Evolutionary conservation across 2,888 invertebrate genomes (phyloP).

Genomic region (Eugnorisma glareosa): DNA sequence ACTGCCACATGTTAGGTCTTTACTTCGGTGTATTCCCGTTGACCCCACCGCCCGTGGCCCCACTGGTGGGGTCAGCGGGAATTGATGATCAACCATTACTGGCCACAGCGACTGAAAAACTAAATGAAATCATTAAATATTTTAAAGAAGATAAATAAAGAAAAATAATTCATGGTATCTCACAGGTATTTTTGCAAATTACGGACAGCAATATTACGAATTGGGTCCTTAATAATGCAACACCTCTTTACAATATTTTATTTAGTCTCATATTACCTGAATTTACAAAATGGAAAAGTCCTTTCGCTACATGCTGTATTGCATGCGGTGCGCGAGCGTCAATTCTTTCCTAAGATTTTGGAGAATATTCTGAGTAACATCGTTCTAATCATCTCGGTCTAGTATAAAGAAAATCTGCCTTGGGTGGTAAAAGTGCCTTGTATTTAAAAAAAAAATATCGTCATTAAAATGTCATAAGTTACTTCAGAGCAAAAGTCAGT

Average conservation of each 20-base stretch:
- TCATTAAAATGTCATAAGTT: background rate
- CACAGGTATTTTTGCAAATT: background rate
- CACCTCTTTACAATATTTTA: background rate
- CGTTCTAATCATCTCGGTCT: background rate
- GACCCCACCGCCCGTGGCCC: no score
- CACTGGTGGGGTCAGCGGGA: no score
- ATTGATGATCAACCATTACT: background rate
- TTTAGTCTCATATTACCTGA: background rate
- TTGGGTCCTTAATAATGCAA: conserved; percentile 1
- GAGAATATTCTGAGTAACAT: background rate
- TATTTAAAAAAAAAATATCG: background rate
- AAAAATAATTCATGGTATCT: background rate
- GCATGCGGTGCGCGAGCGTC: no score
- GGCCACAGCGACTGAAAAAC: background rate
- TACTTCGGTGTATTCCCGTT: no score
- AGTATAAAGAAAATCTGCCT: background rate
- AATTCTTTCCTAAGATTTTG: no score
- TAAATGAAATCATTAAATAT: background rate
- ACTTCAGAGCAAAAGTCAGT: background rate
- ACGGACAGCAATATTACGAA: background rate
- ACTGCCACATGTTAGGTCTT: background rate
- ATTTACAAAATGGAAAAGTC: background rate
- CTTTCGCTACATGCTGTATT: no score
- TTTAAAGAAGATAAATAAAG: background rate
- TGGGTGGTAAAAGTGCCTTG: background rate